Conservation (phyloP, 2,888 invertebrate species). For the Eupithecia pulchellata region DNA sequence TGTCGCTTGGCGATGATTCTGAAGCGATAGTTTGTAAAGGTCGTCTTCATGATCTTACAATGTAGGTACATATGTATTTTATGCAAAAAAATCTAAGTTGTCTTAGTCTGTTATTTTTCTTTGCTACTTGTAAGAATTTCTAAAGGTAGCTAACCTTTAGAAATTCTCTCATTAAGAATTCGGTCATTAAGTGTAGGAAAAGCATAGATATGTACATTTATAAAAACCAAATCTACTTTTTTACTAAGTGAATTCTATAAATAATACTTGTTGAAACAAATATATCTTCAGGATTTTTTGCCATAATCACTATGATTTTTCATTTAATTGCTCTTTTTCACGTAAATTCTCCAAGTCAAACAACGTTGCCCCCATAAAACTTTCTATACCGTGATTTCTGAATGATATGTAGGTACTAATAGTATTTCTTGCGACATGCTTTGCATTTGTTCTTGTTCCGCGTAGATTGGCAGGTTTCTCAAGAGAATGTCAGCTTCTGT, state of each 20-base stretch:
- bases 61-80: no score
- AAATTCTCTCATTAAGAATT: no score
- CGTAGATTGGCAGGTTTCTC: conserved; percentile 12
- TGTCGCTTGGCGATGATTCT: conserved; percentile 2
- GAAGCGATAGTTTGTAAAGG: conserved; percentile 16
- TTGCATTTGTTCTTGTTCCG: conserved; percentile 40
- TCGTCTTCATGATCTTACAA: background rate
- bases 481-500: background rate
- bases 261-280: no score
- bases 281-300: no score
- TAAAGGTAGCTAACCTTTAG: no score
- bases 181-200: no score
- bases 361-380: conserved; percentile 22
- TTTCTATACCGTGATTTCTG: conserved; percentile 41
- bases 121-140: no score
- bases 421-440: conserved; percentile 37
- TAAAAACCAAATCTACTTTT: no score
- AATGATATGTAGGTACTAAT: conserved; percentile 19
- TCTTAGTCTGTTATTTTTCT: background rate
- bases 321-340: no score
- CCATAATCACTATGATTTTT: no score
- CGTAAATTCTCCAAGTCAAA: background rate
- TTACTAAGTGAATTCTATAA: no score
- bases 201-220: no score
- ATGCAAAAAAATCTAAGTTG: background rate